phyloP scores from a whole-genome alignment of 1,140 invertebrate genomes.

The Danaus melanippus region DNA sequence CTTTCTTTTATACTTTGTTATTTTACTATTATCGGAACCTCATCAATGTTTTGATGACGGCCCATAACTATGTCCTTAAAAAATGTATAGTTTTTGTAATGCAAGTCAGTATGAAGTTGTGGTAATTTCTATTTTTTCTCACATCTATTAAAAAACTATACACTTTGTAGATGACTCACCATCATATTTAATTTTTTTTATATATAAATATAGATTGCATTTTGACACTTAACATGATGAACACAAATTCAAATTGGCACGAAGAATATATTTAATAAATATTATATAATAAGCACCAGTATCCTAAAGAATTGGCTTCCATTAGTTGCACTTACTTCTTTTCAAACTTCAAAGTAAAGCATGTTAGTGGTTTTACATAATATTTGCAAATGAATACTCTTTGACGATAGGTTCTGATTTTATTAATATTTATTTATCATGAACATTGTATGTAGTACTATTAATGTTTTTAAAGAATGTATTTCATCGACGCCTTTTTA shows the following conservation, averaged over 20 bases:
- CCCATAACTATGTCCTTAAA: slow-evolving; percentile 33
- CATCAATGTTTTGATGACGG: slow-evolving; percentile 1
- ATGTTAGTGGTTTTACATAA: slow-evolving; percentile 31
- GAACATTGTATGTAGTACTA: slow-evolving; percentile 14
- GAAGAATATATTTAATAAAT: slow-evolving; percentile 19
- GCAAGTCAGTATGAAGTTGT: background rate
- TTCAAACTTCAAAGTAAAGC: slow-evolving; percentile 33
- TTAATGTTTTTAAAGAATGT: slow-evolving; percentile 5
- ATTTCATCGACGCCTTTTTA: slow-evolving; percentile 18
- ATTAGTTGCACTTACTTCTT: slow-evolving; percentile 42
- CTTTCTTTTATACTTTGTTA: slow-evolving; percentile 9
- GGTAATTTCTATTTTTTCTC: background rate
- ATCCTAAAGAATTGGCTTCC: slow-evolving; percentile 64
- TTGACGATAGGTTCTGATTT: slow-evolving; percentile 11
- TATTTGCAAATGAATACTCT: no score
- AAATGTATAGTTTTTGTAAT: slow-evolving; percentile 25
- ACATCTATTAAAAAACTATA: slow-evolving; percentile 27
- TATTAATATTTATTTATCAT: slow-evolving; percentile 31
- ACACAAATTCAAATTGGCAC: slow-evolving; percentile 35
- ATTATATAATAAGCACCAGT: slow-evolving; percentile 31
- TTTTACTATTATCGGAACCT: slow-evolving; percentile 1
- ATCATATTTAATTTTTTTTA: slow-evolving; percentile 23
- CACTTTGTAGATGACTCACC: slow-evolving; percentile 13
- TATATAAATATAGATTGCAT: slow-evolving; percentile 9
- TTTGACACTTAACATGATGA: slow-evolving; percentile 15